phyloP scores from a whole-genome alignment of 2,888 invertebrate genomes.

The Megalurothrips usitatus region DNA sequence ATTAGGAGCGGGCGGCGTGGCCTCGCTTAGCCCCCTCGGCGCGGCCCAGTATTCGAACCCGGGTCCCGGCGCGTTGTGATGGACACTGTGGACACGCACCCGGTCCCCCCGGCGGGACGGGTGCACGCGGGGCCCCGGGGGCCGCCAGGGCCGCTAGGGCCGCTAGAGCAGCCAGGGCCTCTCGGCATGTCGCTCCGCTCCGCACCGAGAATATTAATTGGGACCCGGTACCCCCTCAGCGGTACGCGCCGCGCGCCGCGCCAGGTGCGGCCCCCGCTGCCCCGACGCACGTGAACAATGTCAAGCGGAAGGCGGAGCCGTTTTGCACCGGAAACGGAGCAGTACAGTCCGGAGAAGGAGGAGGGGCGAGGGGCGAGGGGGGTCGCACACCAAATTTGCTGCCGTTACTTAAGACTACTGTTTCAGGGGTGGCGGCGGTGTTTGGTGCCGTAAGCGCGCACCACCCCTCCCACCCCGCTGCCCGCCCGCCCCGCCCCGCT shows the following conservation, averaged over 20 bases:
- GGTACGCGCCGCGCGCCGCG: neutral
- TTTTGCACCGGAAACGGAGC: constrained; percentile 14
- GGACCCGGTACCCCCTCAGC: neutral
- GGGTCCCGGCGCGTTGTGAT: too few relatives aligned
- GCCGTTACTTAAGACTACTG: too few relatives aligned
- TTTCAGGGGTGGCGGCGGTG: neutral
- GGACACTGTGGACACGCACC: too few relatives aligned
- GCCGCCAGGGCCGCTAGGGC: neutral
- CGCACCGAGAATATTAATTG: neutral
- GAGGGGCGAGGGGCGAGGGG: neutral
- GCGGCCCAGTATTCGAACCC: too few relatives aligned
- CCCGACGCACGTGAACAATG: neutral
- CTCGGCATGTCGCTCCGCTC: neutral
- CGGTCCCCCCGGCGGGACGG: too few relatives aligned
- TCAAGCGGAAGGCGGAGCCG: neutral
- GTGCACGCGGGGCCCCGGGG: neutral
- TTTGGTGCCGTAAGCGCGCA: too few relatives aligned
- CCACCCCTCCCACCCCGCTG: too few relatives aligned
- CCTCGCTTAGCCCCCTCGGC: too few relatives aligned
- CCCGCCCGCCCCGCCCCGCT: neutral
- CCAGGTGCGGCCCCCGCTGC: neutral
- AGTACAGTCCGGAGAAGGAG: neutral
- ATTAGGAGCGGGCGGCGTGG: too few relatives aligned
- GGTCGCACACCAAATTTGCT: neutral
- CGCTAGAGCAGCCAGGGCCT: neutral